Conservation (phyloP, 2,888 invertebrate species). For the Scaptomyza cyrtandrae region DNA sequence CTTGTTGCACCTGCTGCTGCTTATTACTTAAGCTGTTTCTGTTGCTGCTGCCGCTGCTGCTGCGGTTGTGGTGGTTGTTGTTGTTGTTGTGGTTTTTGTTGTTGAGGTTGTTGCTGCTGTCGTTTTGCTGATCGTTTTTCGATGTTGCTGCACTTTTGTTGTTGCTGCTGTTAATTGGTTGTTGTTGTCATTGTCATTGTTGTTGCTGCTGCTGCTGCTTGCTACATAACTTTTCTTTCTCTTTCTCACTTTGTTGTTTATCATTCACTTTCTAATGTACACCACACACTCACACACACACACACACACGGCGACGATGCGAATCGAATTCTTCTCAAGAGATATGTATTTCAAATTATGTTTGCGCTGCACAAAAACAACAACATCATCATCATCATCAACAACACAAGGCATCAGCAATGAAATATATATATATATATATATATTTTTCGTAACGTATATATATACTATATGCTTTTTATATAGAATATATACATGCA, state of each 20-base stretch:
- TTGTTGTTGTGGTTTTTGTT: conserved; percentile 6
- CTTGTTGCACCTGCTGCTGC: conserved; percentile 28
- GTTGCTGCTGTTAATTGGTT: conserved; percentile 56
- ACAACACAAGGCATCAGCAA: conserved; percentile 79
- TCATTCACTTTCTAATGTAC: conserved; percentile 19
- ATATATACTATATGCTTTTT: conserved; percentile 7
- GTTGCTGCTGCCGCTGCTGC: conserved; percentile 18
- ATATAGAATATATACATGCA: conserved; percentile 16
- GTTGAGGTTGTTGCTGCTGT: conserved; percentile 7
- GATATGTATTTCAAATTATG: conserved; percentile 27
- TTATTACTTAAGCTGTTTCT: conserved; percentile 29
- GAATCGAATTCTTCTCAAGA: conserved; percentile 16
- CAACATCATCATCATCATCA: conserved; percentile 76
- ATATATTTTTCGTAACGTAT: conserved; percentile 1
- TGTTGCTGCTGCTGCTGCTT: conserved; percentile 42
- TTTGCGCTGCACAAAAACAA: conserved; percentile 70
- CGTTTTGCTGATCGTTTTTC: conserved; percentile 12
- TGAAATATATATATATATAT: conserved; percentile 37
- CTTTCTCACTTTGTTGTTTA: conserved; percentile 11
- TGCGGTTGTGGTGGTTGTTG: conserved; percentile 5
- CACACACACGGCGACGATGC: conserved; percentile 28
- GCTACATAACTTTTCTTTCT: conserved; percentile 24
- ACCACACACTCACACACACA: conserved; percentile 9
- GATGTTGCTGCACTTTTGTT: conserved; percentile 58
- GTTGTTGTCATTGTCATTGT: conserved; percentile 49